Conservation (phyloP, 2,797 vertebrate genomes). For the Urocyon cinereoargenteus region DNA sequence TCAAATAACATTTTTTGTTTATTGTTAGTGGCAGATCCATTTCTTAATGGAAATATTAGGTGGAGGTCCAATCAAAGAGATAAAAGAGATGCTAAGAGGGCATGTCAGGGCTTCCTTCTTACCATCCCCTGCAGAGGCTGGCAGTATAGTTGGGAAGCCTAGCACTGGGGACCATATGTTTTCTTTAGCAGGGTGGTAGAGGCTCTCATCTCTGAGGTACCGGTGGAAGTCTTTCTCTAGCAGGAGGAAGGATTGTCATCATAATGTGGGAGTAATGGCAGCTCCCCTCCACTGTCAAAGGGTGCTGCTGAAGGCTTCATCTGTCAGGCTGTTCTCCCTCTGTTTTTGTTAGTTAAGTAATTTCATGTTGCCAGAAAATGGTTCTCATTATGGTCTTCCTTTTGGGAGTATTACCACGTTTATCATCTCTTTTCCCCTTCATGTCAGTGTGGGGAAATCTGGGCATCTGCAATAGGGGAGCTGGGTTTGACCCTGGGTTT, state of each 20-base stretch:
- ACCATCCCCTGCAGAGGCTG: not conserved
- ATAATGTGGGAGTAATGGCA: not conserved
- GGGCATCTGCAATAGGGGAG: not conserved
- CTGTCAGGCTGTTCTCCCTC: not conserved
- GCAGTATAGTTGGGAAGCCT: not conserved
- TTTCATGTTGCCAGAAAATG: not conserved
- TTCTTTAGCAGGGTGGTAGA: not conserved
- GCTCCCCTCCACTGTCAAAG: not conserved
- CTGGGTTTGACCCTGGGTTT: not conserved
- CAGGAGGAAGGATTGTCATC: not conserved
- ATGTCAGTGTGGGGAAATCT: not conserved
- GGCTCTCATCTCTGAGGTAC: not conserved
- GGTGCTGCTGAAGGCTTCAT: not conserved
- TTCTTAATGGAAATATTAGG: not conserved
- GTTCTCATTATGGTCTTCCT: not conserved
- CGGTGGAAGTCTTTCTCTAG: not conserved
- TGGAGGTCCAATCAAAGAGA: not conserved
- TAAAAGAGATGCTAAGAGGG: not conserved
- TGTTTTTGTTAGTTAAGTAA: not conserved
- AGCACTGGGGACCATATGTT: not conserved
- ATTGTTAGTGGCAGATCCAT: not conserved
- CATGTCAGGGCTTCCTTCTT: not conserved
- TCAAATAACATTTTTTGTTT: not conserved
- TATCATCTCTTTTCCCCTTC: not conserved
- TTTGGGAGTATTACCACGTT: not conserved